Percentiles rank a stretch among this genome's conserved stretches.
These are phyloP conservation scores for Phania funesta DNA, from an alignment of 2,888 invertebrate genomes.

Conservation along the genomic window DNA sequence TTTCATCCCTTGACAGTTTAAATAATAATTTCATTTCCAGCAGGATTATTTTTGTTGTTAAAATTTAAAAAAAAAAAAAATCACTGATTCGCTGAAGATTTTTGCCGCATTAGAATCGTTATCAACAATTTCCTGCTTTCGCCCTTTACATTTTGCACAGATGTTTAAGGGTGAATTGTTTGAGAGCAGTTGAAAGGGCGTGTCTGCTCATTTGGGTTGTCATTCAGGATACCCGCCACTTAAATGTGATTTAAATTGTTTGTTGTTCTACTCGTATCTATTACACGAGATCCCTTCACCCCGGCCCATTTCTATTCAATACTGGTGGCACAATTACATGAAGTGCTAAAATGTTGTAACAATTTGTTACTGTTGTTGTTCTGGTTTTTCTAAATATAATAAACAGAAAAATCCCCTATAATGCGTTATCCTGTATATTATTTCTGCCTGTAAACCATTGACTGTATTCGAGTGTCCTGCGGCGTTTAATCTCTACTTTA, in stretches of 20 bases:
- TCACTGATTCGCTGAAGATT: too few species aligned
- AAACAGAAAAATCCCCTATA: conserved; percentile 12
- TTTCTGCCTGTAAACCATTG: background rate
- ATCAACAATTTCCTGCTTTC: background rate
- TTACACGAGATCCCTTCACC: conserved; percentile 39
- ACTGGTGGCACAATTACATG: conserved; percentile 62
- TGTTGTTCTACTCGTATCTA: conserved; percentile 9
- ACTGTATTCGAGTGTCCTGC: conserved; percentile 52
- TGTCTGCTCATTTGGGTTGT: conserved; percentile 53
- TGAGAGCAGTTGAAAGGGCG: conserved; percentile 31
- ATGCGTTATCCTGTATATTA: background rate
- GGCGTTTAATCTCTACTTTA: conserved; percentile 60
- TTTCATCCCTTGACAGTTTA: too few species aligned
- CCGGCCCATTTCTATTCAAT: conserved; percentile 1
- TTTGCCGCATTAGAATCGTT: background rate
- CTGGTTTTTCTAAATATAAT: background rate
- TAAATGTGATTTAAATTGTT: conserved; percentile 58
- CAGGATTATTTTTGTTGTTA: too few species aligned
- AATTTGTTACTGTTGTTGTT: conserved; percentile 17
- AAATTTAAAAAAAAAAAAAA: too few species aligned
- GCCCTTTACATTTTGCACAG: conserved; percentile 30
- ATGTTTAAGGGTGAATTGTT: conserved; percentile 53
- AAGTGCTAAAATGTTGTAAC: conserved; percentile 48
- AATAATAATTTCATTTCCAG: too few species aligned
- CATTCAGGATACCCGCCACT: conserved; percentile 59